A percentile compares a stretch with the other conserved stretches of the same genome.
These are phyloP conservation scores for Heliornis fulica DNA, from an alignment of 2,113 vertebrate species.

Conservation along the genomic window DNA sequence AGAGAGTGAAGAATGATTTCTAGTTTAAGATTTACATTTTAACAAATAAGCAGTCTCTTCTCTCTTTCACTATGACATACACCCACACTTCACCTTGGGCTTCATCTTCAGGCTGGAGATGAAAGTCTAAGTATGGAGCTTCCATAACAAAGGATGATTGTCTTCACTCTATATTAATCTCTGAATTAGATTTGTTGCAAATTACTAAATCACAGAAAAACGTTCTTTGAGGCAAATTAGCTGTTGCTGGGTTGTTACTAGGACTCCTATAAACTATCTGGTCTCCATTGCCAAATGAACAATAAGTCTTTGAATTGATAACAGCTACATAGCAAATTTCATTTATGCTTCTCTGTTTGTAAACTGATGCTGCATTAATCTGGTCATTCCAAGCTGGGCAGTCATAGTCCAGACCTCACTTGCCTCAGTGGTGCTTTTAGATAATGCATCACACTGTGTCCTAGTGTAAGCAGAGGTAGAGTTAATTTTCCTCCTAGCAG, in stretches of 20 bases:
- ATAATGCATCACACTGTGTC: neutral
- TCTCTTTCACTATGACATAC: too few species aligned
- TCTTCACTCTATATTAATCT: neutral
- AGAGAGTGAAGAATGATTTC: neutral
- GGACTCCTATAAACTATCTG: neutral
- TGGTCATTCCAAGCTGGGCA: neutral
- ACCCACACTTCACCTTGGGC: neutral
- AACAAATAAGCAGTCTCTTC: neutral
- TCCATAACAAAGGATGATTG: fast-evolving
- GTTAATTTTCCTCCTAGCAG: too few species aligned
- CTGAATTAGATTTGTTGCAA: neutral
- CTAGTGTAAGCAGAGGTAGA: too few species aligned
- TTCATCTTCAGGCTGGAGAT: neutral
- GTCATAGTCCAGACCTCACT: neutral
- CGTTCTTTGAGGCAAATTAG: neutral
- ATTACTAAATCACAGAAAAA: neutral
- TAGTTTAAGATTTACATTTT: neutral
- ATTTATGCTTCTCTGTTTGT: neutral
- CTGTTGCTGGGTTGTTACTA: neutral
- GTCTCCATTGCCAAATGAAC: neutral
- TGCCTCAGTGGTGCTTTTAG: neutral
- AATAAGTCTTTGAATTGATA: neutral
- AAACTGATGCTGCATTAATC: neutral
- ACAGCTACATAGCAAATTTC: neutral
- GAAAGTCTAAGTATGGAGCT: neutral